These are phyloP conservation scores for Hemitrygon akajei DNA, from an alignment of 2,797 vertebrate genomes.

Conservation along the genomic window DNA sequence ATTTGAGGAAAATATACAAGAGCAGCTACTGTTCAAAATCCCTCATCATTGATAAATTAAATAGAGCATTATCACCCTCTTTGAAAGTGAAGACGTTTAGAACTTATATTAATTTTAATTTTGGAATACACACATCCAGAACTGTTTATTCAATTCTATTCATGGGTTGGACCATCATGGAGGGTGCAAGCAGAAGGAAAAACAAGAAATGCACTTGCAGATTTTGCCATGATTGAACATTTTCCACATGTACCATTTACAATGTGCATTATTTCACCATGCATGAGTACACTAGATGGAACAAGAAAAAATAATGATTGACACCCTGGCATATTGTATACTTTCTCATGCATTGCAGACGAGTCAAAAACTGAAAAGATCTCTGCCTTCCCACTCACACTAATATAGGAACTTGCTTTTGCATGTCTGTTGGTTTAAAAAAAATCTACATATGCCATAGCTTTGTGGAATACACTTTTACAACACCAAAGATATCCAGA, in stretches of 20 bases:
- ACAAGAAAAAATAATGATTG: not conserved
- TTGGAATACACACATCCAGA: not conserved
- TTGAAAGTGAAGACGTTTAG: not conserved
- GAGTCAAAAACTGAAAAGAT: not conserved
- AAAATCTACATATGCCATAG: not conserved
- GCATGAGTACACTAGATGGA: not conserved
- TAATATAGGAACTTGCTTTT: not conserved
- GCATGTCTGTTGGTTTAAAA: not conserved
- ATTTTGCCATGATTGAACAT: not conserved
- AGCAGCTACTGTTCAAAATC: not conserved
- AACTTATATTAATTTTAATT: not conserved
- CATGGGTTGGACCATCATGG: not conserved
- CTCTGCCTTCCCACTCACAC: not conserved
- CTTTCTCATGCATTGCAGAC: not conserved
- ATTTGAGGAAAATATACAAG: not conserved
- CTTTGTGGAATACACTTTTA: not conserved
- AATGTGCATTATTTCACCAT: not conserved
- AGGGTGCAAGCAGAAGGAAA: not conserved
- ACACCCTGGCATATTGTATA: not conserved
- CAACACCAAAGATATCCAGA: conserved; percentile 6
- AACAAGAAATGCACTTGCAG: not conserved
- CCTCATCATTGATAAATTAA: not conserved
- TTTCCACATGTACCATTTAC: not conserved
- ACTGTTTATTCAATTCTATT: not conserved
- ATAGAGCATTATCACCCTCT: no score